Evolutionary conservation across 2,888 invertebrate genomes (phyloP).

Genomic region (Metallyticus violacea): DNA sequence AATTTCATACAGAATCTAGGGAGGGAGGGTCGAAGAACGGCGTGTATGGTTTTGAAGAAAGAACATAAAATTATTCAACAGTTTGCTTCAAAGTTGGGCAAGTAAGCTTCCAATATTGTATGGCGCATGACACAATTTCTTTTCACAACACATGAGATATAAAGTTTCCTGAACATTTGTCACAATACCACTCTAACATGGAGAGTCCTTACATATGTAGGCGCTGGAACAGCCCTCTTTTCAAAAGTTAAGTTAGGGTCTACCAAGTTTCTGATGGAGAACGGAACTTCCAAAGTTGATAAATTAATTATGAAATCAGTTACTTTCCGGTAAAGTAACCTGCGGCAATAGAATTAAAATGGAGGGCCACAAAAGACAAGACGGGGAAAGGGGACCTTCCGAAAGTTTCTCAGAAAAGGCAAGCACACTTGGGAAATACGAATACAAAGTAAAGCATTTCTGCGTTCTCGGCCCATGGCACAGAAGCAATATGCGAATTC

Average conservation of each 20-base stretch:
- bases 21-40: not conserved
- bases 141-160: not conserved
- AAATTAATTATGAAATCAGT: not conserved
- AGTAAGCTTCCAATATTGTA: not conserved
- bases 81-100: not conserved
- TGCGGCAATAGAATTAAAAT: not conserved
- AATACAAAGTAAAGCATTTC: not conserved
- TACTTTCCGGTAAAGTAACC: not conserved
- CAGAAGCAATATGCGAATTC: too few relatives aligned
- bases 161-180: not conserved
- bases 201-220: not conserved
- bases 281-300: not conserved
- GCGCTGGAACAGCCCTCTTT: not conserved
- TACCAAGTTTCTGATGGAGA: not conserved
- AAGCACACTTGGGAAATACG: not conserved
- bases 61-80: not conserved
- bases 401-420: not conserved
- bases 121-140: not conserved
- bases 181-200: not conserved
- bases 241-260: not conserved
- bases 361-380: not conserved
- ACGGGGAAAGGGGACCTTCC: not conserved
- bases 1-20: not conserved
- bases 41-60: not conserved
- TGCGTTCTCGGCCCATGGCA: not conserved